These are phyloP conservation scores for Conus ventricosus DNA, from an alignment of 1,140 invertebrate genomes.

Conservation along the genomic window DNA sequence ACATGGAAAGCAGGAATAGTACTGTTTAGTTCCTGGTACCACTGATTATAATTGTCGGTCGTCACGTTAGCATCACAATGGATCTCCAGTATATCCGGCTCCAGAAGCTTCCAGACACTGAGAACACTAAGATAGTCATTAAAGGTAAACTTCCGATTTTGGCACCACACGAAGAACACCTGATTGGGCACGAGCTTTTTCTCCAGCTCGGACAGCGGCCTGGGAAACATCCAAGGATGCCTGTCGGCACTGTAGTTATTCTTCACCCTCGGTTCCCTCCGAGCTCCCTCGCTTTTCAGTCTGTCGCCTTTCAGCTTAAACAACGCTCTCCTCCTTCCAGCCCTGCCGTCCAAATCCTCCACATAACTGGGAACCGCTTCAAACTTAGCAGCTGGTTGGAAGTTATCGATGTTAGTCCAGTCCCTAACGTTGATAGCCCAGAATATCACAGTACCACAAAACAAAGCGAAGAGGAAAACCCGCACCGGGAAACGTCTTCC, in stretches of 20 bases:
- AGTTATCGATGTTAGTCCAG: background rate
- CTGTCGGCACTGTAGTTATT: background rate
- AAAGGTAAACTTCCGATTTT: constrained; percentile 30
- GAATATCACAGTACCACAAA: background rate
- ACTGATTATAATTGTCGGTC: constrained; percentile 56
- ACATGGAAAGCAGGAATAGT: constrained; percentile 49
- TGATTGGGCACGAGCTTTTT: constrained; percentile 31
- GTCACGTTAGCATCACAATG: constrained; percentile 29
- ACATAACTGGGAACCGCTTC: background rate
- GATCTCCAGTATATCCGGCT: constrained; percentile 59
- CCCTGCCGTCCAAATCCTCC: too few species aligned
- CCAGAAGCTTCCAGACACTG: constrained; percentile 56
- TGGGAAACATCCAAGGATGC: constrained; percentile 39
- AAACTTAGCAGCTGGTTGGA: background rate
- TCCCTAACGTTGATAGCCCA: background rate
- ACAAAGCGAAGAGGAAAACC: background rate
- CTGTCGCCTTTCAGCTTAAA: background rate
- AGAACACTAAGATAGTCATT: constrained; percentile 34
- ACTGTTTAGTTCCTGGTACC: constrained; percentile 51
- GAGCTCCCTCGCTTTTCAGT: background rate
- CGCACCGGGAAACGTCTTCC: background rate
- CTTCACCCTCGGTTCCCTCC: background rate
- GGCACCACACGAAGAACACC: constrained; percentile 37
- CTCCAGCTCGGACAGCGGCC: constrained; percentile 52
- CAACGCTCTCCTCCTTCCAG: background rate